These are phyloP conservation scores for Zoanthus solanderi DNA, from an alignment of 92 coral and sea anemone genomes.

Conservation along the genomic window DNA sequence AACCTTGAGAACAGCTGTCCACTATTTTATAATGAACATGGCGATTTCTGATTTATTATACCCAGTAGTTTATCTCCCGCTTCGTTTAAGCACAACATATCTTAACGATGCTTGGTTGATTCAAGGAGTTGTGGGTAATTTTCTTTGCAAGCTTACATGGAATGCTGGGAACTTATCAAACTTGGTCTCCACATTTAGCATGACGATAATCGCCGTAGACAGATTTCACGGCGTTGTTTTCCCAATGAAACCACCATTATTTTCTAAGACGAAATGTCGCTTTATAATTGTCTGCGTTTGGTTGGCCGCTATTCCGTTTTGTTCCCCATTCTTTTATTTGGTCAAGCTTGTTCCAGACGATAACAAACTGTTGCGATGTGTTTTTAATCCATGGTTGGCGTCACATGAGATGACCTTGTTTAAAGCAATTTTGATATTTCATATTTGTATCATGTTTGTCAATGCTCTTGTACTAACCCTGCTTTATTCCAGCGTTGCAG, in stretches of 20 bases:
- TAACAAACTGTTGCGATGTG: not conserved
- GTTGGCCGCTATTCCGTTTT: not conserved
- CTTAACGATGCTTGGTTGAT: not conserved
- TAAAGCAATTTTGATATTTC: not conserved
- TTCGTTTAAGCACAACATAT: not conserved
- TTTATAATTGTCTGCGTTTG: not conserved
- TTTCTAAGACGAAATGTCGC: not conserved
- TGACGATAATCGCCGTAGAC: not conserved
- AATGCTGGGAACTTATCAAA: not conserved
- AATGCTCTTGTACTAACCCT: not conserved
- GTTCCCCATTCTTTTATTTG: not conserved
- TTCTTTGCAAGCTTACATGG: not conserved
- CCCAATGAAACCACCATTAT: not conserved
- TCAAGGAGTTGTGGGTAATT: not conserved
- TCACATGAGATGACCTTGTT: not conserved
- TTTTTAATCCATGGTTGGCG: not conserved
- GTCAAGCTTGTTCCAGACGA: not conserved
- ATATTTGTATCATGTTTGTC: not conserved
- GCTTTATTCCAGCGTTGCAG: not conserved
- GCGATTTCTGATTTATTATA: not conserved
- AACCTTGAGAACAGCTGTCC: not conserved
- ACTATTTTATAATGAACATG: not conserved
- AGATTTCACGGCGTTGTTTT: not conserved
- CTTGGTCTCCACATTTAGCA: not conserved
- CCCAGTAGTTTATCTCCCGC: slow-evolving; percentile 4